A percentile compares a stretch with the other conserved stretches of the same genome.
phyloP scores from a whole-genome alignment of 2,888 invertebrate genomes.

The Heliconius sara region DNA sequence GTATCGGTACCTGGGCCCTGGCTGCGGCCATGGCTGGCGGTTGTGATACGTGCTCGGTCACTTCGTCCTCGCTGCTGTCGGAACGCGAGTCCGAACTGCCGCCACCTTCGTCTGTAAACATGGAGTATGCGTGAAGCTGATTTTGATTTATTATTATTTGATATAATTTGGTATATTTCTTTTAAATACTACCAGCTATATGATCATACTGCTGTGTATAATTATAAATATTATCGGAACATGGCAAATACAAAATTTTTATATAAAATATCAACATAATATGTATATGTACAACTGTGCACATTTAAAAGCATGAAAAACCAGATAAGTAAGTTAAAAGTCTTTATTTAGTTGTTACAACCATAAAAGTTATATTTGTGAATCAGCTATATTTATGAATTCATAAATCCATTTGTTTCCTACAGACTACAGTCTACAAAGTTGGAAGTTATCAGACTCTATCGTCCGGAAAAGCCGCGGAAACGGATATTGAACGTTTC shows the following conservation, averaged over 20 bases:
- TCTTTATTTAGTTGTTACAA: background rate
- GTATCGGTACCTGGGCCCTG: slow-evolving; percentile 70
- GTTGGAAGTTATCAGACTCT: slow-evolving; percentile 25
- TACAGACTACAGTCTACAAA: slow-evolving; percentile 5
- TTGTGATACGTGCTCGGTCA: slow-evolving; percentile 87
- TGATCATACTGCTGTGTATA: background rate
- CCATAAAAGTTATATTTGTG: background rate
- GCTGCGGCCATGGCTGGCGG: slow-evolving; percentile 76
- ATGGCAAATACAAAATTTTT: too few species aligned
- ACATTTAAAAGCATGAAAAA: too few species aligned
- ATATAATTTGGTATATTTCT: background rate
- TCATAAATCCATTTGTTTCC: slow-evolving; percentile 28
- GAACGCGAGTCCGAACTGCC: slow-evolving; percentile 83
- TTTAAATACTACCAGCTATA: background rate
- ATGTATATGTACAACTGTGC: too few species aligned
- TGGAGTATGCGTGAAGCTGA: background rate
- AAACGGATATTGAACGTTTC: slow-evolving; percentile 35
- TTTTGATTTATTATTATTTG: background rate
- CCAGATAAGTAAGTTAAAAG: background rate
- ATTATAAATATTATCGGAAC: too few species aligned
- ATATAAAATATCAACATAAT: too few species aligned
- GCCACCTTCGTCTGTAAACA: slow-evolving; percentile 86
- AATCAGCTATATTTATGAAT: background rate
- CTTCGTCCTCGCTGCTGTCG: slow-evolving; percentile 91
- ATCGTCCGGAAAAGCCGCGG: slow-evolving; percentile 30